Percentiles rank a stretch among this genome's conserved stretches.
Evolutionary conservation across 2,113 vertebrate genomes (phyloP).

Genomic region (Raja brachyura): DNA sequence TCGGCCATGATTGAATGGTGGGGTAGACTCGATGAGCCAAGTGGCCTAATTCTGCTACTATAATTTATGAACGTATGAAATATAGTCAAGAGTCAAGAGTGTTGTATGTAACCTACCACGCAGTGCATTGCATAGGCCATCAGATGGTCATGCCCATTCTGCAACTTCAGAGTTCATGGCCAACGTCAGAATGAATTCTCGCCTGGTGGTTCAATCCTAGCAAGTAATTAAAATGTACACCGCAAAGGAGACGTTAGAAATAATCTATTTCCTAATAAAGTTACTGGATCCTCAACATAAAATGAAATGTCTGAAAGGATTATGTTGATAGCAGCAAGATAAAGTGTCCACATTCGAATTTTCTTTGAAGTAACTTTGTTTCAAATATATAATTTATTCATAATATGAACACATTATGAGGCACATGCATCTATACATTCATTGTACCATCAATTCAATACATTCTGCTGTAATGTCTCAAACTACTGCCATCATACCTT

Average conservation of each 20-base stretch:
- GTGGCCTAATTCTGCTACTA: too few relatives aligned
- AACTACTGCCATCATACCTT: too few relatives aligned
- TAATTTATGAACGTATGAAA: too few relatives aligned
- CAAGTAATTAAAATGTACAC: neutral
- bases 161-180: neutral
- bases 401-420: too few relatives aligned
- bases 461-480: too few relatives aligned
- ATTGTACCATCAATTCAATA: too few relatives aligned
- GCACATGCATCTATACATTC: too few relatives aligned
- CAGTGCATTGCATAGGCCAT: neutral
- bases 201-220: neutral
- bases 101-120: neutral
- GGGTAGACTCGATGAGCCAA: too few relatives aligned
- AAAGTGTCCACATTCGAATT: neutral
- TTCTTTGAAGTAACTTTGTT: too few relatives aligned
- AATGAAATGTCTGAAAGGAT: neutral
- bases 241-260: neutral
- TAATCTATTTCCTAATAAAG: neutral
- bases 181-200: neutral
- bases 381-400: too few relatives aligned
- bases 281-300: neutral
- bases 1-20: too few relatives aligned
- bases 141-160: neutral
- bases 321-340: neutral
- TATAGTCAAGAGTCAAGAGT: too few relatives aligned